phyloP scores from a whole-genome alignment of 2,797 vertebrate genomes.

The Channa striata region DNA sequence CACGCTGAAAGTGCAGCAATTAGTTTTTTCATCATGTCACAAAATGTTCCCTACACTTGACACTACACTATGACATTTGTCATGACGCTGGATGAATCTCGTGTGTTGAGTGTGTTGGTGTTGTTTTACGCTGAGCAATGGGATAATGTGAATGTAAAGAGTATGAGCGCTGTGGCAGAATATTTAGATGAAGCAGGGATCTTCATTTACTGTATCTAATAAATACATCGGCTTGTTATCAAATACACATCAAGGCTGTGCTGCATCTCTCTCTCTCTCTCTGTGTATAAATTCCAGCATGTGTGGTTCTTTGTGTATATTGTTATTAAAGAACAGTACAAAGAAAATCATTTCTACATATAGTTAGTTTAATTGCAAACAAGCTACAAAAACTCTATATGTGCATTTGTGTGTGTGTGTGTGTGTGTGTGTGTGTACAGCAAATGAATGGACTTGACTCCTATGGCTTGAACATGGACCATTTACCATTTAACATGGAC shows the following conservation, averaged over 20 bases:
- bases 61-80: constrained; percentile 28
- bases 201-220: constrained; percentile 77
- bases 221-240: constrained; percentile 71
- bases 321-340: neutral
- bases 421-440: constrained; percentile 27
- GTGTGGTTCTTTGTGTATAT: constrained; percentile 9
- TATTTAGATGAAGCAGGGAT: constrained; percentile 65
- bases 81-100: constrained; percentile 32
- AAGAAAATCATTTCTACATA: neutral
- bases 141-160: constrained; percentile 52
- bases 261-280: constrained; percentile 7
- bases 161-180: constrained; percentile 41
- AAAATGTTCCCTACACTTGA: neutral
- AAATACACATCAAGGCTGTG: constrained; percentile 59
- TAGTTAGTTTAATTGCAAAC: neutral
- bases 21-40: constrained; percentile 5
- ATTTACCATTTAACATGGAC: too few relatives aligned
- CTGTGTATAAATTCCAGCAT: constrained; percentile 5
- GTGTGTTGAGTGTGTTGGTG: constrained; percentile 18
- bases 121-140: constrained; percentile 22
- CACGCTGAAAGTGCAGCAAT: constrained; percentile 5
- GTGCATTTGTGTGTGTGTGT: neutral
- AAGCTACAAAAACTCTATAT: neutral
- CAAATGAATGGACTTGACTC: constrained; percentile 72
- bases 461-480: constrained; percentile 76